phyloP scores from a whole-genome alignment of 2,113 vertebrate genomes.

The Aegotheles bennettii region DNA sequence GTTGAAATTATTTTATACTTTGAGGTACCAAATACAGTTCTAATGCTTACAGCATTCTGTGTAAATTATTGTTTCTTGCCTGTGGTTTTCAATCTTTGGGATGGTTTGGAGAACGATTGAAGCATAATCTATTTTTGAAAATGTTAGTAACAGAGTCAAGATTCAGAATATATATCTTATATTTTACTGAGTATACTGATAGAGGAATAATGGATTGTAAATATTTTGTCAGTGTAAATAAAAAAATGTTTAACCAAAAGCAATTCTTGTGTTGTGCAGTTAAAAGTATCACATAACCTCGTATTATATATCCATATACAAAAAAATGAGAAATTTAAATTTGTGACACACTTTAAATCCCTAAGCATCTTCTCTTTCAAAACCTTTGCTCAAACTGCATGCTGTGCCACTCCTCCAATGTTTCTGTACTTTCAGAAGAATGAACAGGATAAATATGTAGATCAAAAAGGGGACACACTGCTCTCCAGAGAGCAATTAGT shows the following conservation, averaged over 20 bases:
- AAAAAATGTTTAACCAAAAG: not conserved
- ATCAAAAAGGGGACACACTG: not conserved
- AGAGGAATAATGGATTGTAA: not conserved
- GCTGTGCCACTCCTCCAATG: not conserved
- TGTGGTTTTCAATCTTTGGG: not conserved
- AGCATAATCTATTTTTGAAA: not conserved
- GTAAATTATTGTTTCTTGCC: not conserved
- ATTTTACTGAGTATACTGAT: not conserved
- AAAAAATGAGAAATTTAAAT: not conserved
- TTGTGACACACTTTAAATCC: not conserved
- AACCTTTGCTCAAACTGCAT: not conserved
- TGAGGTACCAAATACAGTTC: not conserved
- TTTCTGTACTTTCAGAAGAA: not conserved
- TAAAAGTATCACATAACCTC: not conserved
- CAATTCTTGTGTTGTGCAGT: not conserved
- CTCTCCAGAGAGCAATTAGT: constrained; percentile 56
- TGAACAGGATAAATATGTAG: not conserved
- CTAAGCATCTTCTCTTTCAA: not conserved
- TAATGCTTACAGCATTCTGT: not conserved
- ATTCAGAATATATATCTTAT: not conserved
- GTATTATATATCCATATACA: not conserved
- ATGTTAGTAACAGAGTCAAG: not conserved
- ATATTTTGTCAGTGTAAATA: not conserved
- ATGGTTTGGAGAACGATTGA: not conserved
- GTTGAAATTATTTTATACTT: not conserved